phyloP scores from a whole-genome alignment of 2,888 invertebrate genomes.

The Rhamnusium bicolor region DNA sequence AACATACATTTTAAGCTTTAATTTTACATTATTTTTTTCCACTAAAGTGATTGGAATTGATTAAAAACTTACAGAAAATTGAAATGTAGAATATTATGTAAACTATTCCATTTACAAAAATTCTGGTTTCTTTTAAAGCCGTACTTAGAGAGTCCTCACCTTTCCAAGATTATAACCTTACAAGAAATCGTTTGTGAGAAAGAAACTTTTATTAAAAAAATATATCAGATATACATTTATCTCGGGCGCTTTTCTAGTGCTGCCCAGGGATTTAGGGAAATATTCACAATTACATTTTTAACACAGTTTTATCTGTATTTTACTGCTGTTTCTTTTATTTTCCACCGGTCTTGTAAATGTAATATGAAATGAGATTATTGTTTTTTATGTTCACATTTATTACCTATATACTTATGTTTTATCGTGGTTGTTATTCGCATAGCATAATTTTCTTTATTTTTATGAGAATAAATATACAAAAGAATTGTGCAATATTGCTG shows the following conservation, averaged over 20 bases:
- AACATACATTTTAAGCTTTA: no score
- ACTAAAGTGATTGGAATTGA: background rate
- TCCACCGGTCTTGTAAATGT: background rate
- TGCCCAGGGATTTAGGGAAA: conserved; percentile 19
- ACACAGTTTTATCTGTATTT: conserved; percentile 28
- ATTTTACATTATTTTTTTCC: no score
- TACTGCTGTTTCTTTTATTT: conserved; percentile 12
- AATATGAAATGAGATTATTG: conserved; percentile 16
- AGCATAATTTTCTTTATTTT: background rate
- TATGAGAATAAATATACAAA: conserved; percentile 3
- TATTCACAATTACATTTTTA: conserved; percentile 33
- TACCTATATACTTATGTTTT: conserved; percentile 5
- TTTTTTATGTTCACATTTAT: conserved; percentile 15
- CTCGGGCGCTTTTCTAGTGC: conserved; percentile 5
- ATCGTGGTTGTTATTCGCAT: background rate
- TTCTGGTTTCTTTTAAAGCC: background rate
- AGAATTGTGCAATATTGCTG: background rate
- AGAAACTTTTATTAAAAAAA: conserved; percentile 21
- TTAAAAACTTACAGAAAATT: no score
- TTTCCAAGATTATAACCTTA: conserved; percentile 7
- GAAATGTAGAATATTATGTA: background rate
- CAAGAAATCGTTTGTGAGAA: conserved; percentile 4
- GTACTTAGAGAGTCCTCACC: background rate
- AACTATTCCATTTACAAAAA: background rate
- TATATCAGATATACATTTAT: conserved; percentile 22